Evolutionary conservation across 1,140 invertebrate species (phyloP).

Genomic region (Drosophila pseudoananassae): DNA sequence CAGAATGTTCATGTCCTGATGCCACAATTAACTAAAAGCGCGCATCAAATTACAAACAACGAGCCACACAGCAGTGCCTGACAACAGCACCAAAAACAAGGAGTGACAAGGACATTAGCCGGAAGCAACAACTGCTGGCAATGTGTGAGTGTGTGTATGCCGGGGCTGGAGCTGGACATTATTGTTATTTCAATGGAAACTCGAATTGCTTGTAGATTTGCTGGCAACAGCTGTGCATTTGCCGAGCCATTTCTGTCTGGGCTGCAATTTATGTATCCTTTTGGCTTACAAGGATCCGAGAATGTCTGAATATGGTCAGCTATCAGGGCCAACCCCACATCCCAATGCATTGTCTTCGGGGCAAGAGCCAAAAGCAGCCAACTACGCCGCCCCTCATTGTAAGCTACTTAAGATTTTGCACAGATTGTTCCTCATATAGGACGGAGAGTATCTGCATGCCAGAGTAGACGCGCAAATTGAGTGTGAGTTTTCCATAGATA

Average conservation of each 20-base stretch:
- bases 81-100: slow-evolving; percentile 24
- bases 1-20: slow-evolving; percentile 76
- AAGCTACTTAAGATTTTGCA: slow-evolving; percentile 82
- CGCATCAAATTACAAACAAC: slow-evolving; percentile 81
- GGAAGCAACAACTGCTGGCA: slow-evolving; percentile 71
- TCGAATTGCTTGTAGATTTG: slow-evolving; percentile 75
- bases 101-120: slow-evolving; percentile 72
- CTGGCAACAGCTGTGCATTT: slow-evolving; percentile 78
- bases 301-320: slow-evolving; percentile 58
- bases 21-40: slow-evolving; percentile 82
- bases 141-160: slow-evolving; percentile 3
- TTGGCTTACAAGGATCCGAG: slow-evolving; percentile 75
- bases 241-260: slow-evolving; percentile 50
- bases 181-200: slow-evolving; percentile 76
- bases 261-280: slow-evolving; percentile 79
- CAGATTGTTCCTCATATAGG: slow-evolving; percentile 61
- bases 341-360: slow-evolving; percentile 37
- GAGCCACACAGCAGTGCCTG: slow-evolving; percentile 36
- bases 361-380: slow-evolving; percentile 17
- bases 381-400: slow-evolving; percentile 69
- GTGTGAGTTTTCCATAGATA: slow-evolving; percentile 81
- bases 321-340: background rate
- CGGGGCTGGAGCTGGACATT: slow-evolving; percentile 43
- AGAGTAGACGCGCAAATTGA: slow-evolving; percentile 81
- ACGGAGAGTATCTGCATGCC: slow-evolving; percentile 57